Base-by-base conservation (phyloP, 2,113 vertebrate genomes). In the Acanthochromis polyacanthus region DNA sequence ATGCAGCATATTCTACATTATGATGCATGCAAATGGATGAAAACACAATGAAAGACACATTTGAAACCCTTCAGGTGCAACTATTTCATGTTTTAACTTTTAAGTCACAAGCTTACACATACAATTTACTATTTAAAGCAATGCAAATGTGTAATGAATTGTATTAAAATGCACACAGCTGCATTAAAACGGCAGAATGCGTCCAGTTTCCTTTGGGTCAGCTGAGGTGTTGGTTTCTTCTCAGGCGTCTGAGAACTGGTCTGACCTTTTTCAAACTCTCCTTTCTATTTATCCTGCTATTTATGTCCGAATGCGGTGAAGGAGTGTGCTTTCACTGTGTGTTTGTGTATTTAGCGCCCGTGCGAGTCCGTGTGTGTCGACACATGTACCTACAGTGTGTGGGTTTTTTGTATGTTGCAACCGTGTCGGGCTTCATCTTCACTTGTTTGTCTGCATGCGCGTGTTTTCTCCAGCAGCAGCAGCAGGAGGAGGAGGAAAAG, bases 241-340 rank as follows among this genome's bases (percentile, higher is more conserved):
- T 81, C 57, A 43, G 72, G 52, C 61, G 56, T 85, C 82, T 81
- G 80, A 82, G 78, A 71, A 85, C 76, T 75, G 28, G 62, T 63
- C 71, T 86, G 83, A 88, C 85, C 87, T 83, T 70, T 75, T 75
- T 80, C 59, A 86, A 91, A 82, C 78, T 82, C 60, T 17, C 65
- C 69, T 89, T 88, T 83, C 53, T 93, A 73, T 93, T 93, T 93
- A 88, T 93, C 78, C 82, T 84, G 75, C 89, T 93, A 93, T 93
- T 93, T 92, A 64, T 91, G 90, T 89, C 82, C 80, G 55, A 38
- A 62, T 75, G 86, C 67, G 74, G 65, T 73, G 63, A 84, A 36
- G 63, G 77, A 73, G 78, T 61, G 64, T 80, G 81, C 79, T 77
- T 85, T 71, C 57, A 22, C 62, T 73, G 66, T 56, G 2, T 69